Base-by-base conservation (phyloP, 2,113 vertebrate species). In the Laticauda colubrina region DNA sequence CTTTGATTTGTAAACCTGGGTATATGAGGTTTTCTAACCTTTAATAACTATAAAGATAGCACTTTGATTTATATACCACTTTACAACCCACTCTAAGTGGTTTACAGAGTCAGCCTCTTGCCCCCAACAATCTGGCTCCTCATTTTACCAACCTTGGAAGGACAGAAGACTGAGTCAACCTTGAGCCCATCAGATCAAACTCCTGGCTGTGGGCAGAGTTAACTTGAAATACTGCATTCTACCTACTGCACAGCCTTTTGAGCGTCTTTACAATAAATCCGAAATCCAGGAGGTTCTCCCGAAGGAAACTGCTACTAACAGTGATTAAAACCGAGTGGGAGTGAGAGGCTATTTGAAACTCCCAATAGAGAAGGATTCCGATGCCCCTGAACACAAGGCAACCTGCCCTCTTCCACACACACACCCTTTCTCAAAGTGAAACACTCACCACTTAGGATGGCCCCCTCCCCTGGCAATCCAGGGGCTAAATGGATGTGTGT, bases 401-500 rank as follows among this genome's bases (percentile, higher is more conserved):
- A 48, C 51, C 34, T 29, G 12, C 51, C 34, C 7, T 51, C 61
- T 85, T 18, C 15, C 21, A 5, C 20, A 1, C 55, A 1, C 57
- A 45, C 45, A 45, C 7, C 51, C 5, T 6, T 57, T 24, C 10
- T 56, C 1, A 48, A 26, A 24, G n/a, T 4, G 20, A 12, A 26
- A 12, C 10, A 95, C 97, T 97, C 59, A 99, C 98, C 98, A 14
- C 98, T 99, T 94, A 98, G 96, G 87, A 98, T 95, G 0, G 94
- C 96, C 0, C 96, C 95, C 12, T 98, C 98, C 23, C 97, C 98
- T 12, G 98, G 98, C 89, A 99, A 96, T 14, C 98, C 98, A 0
- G 97, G 91, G 0, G 98, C 98, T 95, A 99, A 96, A 93, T 99
- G 99, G 94, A 99, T 98, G 94, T 99, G 98, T 0, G 96, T 98